Base-by-base conservation (phyloP, 2,888 invertebrate species). In the Barypeithes pellucidus region DNA sequence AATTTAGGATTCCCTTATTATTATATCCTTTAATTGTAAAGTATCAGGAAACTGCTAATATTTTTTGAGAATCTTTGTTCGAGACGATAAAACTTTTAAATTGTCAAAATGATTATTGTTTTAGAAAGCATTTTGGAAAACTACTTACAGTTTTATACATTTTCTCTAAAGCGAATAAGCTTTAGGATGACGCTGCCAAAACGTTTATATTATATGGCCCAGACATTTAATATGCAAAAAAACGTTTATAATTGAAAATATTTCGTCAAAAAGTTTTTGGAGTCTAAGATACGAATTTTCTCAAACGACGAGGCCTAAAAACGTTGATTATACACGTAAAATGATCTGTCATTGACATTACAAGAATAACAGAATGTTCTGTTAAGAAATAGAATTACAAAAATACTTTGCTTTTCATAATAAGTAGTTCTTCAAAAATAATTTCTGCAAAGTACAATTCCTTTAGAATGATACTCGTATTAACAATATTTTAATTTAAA, bases 361-460 rank as follows among this genome's bases (percentile, higher is more conserved):
- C 72, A 39, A 47, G 47, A 50, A 47, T 41, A 72, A 72, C 72
- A 72, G 72, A 66, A 11, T 43, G 65, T 36, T 65, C 65, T 50
- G 57, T 63, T 33, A 39, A 50, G 18, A 11, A 33, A 45, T 68
- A 65, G 50, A 43, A 66, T 50, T 65, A 63, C 57, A 71, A 66
- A 72, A 72, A 67, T 67, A 67, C 36, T 62, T 68, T 39, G 12
- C 47, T 50, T 12, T 62, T 33, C 12, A 67, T 67, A n/a, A n/a
- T n/a, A 47, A 67, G 72, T 67, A 72, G 72, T 72, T 72, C 60
- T 67, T 67, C 67, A 67, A 72, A 72, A 67, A 67, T 72, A 67
- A 36, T 16, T 33, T 63, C 16, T 47, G 61, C 59, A 61, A 61
- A 29, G 52, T 54, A 71, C 57, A 65, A 57, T 65, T 69, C 63